phyloP scores from a whole-genome alignment of 2,113 vertebrate genomes.

The Gallinago paraguaiae region DNA sequence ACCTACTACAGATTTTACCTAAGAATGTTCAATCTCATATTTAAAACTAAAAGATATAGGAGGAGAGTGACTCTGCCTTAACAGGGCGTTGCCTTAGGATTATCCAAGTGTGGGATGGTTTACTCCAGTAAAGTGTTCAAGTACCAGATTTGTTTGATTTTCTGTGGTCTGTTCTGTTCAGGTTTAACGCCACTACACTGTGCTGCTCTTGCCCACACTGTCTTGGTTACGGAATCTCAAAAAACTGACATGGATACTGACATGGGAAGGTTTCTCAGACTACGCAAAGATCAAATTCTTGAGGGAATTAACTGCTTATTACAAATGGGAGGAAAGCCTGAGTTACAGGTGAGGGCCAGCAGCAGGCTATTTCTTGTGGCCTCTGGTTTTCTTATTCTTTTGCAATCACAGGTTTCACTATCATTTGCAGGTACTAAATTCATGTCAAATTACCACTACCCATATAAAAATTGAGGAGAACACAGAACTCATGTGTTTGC shows the following conservation, averaged over 20 bases:
- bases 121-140: accelerated
- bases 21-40: background rate
- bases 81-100: accelerated
- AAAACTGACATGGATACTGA: background rate
- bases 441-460: background rate
- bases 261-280: slow-evolving; percentile 39
- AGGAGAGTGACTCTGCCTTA: background rate
- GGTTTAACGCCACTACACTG: slow-evolving; percentile 81
- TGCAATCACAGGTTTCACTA: background rate
- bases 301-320: slow-evolving; percentile 83
- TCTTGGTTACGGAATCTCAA: slow-evolving; percentile 48
- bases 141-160: accelerated
- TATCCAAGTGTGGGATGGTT: accelerated
- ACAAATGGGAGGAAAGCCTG: slow-evolving; percentile 78
- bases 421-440: background rate
- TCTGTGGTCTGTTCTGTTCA: background rate
- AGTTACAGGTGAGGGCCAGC: slow-evolving; percentile 52
- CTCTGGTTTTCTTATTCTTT: background rate
- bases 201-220: slow-evolving; percentile 74
- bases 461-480: slow-evolving; percentile 1
- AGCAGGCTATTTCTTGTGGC: accelerated
- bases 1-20: background rate
- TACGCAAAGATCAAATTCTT: slow-evolving; percentile 77
- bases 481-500: slow-evolving; percentile 29
- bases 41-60: background rate